Base-by-base conservation (phyloP, 2,888 invertebrate genomes). In the Cantharis nigra region DNA sequence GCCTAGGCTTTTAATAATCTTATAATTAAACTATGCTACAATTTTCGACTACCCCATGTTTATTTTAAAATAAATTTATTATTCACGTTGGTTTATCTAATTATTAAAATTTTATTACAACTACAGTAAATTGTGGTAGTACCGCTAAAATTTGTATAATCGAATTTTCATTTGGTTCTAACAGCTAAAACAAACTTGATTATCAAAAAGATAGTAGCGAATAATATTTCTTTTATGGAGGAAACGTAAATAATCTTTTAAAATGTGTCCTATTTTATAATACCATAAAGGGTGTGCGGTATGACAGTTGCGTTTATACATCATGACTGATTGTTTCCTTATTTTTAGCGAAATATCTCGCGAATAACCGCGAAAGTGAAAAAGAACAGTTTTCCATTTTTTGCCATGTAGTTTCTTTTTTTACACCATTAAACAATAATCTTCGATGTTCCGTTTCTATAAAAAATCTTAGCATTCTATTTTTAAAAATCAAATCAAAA, bases 261-360 rank as follows among this genome's bases (percentile, higher is more conserved):
- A 67, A 26, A 67, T 23, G 26, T 67, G n/a, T 67, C 18, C 18
- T 64, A 64, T 10, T n/a, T 20, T 23, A 64, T 75, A 75, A 75
- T 75, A 63, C 71, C 33, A 70, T 70, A 70, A 26, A 75, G 75
- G 70, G 65, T 70, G 75, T 75, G 65, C 20, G 70, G 63, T 63
- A 76, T 63, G 76, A 72, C 71, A 72, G 76, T 69, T 72, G 72
- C 67, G 69, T 69, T 76, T 76, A 76, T 76, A 69, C 30, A 69
- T 63, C 76, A 72, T 72, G 72, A 76, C 69, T 76, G 76, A 76
- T 76, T 76, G 76, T 72, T 69, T 69, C 71, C 62, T 30, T 63
- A 67, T 69, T 76, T 75, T 76, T 76, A 26, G 9, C 4, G 14
- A 70, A 13, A n/a, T 18, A 70, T 20, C 10, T n/a, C 64, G 23